Percentiles rank a stretch among this genome's conserved stretches.
These are phyloP conservation scores for Drosophila colorata DNA, from an alignment of 2,888 invertebrate genomes.

Conservation along the genomic window DNA sequence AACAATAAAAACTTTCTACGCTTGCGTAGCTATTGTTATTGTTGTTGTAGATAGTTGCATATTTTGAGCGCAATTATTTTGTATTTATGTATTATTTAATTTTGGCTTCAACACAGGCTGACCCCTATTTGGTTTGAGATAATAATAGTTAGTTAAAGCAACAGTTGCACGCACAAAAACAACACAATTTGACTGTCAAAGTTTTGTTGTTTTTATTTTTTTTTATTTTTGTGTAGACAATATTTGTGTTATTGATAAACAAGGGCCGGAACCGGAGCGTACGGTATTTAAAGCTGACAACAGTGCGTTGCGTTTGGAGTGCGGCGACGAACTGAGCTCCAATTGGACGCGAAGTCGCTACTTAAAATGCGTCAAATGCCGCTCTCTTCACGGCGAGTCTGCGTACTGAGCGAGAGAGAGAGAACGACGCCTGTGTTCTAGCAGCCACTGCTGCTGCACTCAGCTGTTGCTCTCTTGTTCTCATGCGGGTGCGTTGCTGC, in stretches of 20 bases:
- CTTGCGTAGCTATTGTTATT: conserved; percentile 60
- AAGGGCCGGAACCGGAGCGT: conserved; percentile 11
- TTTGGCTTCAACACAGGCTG: conserved; percentile 12
- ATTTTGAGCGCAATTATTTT: conserved; percentile 67
- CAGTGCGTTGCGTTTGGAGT: conserved; percentile 28
- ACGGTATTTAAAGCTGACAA: not conserved
- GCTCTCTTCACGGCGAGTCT: conserved; percentile 28
- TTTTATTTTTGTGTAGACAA: conserved; percentile 21
- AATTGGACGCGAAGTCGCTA: conserved; percentile 30
- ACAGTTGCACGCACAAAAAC: conserved; percentile 21
- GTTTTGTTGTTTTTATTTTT: conserved; percentile 2
- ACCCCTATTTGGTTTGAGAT: conserved; percentile 37
- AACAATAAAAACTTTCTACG: conserved; percentile 74
- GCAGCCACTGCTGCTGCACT: not conserved
- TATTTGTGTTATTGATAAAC: conserved; percentile 29
- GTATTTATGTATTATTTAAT: conserved; percentile 43
- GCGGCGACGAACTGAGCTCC: conserved; percentile 51
- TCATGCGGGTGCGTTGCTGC: not conserved
- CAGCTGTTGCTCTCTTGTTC: conserved; percentile 1
- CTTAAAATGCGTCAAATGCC: conserved; percentile 32
- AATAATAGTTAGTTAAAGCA: conserved; percentile 45
- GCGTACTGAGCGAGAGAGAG: not conserved
- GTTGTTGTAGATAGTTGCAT: conserved; percentile 37
- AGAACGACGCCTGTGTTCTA: conserved; percentile 6
- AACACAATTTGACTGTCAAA: conserved; percentile 31